These are phyloP conservation scores for Idaea straminata DNA, from an alignment of 2,888 invertebrate species.

Conservation along the genomic window DNA sequence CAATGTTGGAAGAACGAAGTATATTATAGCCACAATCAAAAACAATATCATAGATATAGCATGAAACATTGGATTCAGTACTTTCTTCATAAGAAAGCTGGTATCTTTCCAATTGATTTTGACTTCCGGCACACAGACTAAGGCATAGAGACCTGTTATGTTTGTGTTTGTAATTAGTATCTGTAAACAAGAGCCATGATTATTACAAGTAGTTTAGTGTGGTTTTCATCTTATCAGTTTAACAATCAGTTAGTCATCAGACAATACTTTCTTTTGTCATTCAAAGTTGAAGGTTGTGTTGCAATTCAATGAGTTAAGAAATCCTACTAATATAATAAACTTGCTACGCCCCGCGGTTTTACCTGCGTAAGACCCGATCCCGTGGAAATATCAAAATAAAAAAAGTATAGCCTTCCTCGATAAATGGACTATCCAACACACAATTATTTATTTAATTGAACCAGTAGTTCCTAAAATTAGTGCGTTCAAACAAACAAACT, in stretches of 20 bases:
- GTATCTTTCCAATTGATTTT: conserved; percentile 86
- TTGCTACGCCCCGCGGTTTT: no score
- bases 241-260: not conserved
- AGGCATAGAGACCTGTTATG: conserved; percentile 83
- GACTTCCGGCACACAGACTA: conserved; percentile 87
- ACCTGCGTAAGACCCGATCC: no score
- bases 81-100: conserved; percentile 86
- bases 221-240: no score
- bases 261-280: not conserved
- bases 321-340: no score
- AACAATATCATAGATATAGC: conserved; percentile 85
- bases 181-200: conserved; percentile 52
- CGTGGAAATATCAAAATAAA: no score
- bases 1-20: conserved; percentile 90
- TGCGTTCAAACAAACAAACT: no score
- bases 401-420: no score
- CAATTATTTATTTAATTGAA: no score
- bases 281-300: conserved; percentile 1
- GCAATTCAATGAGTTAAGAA: conserved; percentile 3
- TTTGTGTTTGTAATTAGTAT: conserved; percentile 73
- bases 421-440: no score
- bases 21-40: conserved; percentile 86
- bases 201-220: not conserved
- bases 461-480: no score
- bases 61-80: conserved; percentile 89